phyloP scores from a whole-genome alignment of 2,113 vertebrate genomes.

The Camarhynchus parvulus region DNA sequence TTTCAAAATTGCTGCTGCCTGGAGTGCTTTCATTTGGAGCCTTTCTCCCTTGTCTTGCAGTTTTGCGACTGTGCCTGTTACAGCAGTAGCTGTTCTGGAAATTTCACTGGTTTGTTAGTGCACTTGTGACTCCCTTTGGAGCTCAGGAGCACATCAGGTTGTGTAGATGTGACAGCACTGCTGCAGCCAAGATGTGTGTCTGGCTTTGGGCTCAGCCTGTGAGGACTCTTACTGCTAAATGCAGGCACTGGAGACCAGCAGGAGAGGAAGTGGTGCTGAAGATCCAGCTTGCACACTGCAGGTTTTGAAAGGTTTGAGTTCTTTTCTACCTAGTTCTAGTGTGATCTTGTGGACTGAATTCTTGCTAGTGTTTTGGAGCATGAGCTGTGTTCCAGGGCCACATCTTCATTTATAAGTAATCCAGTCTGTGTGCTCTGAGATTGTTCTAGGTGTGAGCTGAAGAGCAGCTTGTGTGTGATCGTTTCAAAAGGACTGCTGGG shows the following conservation, averaged over 20 bases:
- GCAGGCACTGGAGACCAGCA: background rate
- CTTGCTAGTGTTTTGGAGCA: background rate
- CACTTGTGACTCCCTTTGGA: background rate
- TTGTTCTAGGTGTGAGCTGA: background rate
- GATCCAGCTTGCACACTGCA: background rate
- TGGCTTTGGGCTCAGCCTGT: background rate
- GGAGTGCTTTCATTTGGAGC: background rate
- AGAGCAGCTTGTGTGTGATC: background rate
- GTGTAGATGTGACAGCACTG: background rate
- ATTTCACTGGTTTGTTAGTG: background rate
- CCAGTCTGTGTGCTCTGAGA: background rate
- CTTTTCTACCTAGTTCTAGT: background rate
- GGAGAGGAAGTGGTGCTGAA: background rate
- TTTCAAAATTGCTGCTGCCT: background rate
- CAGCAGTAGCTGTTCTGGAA: background rate
- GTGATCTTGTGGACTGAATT: background rate
- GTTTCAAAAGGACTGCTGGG: background rate
- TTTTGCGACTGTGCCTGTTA: background rate
- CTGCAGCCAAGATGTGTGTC: background rate
- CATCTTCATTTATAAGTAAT: background rate
- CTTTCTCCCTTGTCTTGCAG: background rate
- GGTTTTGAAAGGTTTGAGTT: background rate
- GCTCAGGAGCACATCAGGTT: background rate
- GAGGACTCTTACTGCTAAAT: background rate
- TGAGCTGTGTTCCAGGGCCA: background rate